phyloP scores from a whole-genome alignment of 2,888 invertebrate species.

The Aquatica leii region DNA sequence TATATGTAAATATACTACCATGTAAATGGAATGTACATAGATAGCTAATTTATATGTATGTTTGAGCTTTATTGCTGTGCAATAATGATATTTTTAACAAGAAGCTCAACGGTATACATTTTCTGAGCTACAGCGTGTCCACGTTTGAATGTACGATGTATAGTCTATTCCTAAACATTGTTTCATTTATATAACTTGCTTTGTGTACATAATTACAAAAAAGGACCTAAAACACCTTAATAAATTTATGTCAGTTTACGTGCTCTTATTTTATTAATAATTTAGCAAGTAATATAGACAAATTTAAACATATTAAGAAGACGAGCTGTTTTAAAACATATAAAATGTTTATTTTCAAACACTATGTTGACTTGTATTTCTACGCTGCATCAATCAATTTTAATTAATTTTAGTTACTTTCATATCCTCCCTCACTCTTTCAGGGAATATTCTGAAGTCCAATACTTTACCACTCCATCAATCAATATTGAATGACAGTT shows the following conservation, averaged over 20 bases:
- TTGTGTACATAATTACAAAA: constrained; percentile 46
- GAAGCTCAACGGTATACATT: constrained; percentile 12
- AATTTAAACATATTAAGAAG: too few relatives aligned
- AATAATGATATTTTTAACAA: constrained; percentile 44
- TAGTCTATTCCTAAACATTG: constrained; percentile 30
- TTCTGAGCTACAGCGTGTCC: constrained; percentile 12
- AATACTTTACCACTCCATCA: too few relatives aligned
- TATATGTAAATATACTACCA: constrained; percentile 30
- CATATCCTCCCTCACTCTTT: too few relatives aligned
- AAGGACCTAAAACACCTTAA: constrained; percentile 37
- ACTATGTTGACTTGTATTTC: too few relatives aligned
- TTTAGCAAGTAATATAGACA: too few relatives aligned
- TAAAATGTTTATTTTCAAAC: too few relatives aligned
- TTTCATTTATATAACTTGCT: constrained; percentile 32
- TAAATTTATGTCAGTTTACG: constrained; percentile 34
- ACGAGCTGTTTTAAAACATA: too few relatives aligned
- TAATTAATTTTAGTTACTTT: too few relatives aligned
- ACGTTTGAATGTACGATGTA: constrained; percentile 26
- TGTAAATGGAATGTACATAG: constrained; percentile 36
- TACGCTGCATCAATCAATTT: too few relatives aligned
- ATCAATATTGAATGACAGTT: too few relatives aligned
- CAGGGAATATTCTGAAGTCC: too few relatives aligned
- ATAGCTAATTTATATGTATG: constrained; percentile 33
- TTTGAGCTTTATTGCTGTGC: constrained; percentile 50
- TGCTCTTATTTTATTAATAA: too few relatives aligned